Percentiles rank a stretch among this genome's conserved stretches.
phyloP scores from a whole-genome alignment of 1,140 invertebrate genomes.

The Ceratoteleas bidentatus region DNA sequence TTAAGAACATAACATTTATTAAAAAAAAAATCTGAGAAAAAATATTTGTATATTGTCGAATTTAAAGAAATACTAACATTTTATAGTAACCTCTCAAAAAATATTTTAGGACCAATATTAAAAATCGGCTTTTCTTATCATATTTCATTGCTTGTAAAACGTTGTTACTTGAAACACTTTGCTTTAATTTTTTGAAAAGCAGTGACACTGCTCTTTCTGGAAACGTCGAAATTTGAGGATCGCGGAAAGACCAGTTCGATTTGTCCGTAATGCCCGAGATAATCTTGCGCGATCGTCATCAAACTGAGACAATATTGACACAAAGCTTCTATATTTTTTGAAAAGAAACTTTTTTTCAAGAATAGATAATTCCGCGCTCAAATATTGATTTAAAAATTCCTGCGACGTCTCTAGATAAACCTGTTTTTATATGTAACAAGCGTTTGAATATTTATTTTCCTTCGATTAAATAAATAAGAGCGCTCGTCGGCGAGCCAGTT shows the following conservation, averaged over 20 bases:
- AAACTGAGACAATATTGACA: constrained; percentile 46
- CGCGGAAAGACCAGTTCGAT: neutral
- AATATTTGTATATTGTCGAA: too few species aligned
- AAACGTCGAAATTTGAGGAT: too few species aligned
- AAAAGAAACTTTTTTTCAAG: constrained; percentile 35
- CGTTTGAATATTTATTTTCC: constrained; percentile 46
- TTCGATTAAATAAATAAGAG: constrained; percentile 47
- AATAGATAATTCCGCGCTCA: constrained; percentile 44
- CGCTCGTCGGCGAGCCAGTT: constrained; percentile 15
- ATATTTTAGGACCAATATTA: too few species aligned
- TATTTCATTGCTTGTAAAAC: too few species aligned
- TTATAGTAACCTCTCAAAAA: too few species aligned
- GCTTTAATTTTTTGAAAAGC: too few species aligned
- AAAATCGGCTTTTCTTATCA: too few species aligned
- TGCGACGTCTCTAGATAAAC: constrained; percentile 42
- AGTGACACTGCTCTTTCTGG: too few species aligned
- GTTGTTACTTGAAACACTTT: too few species aligned
- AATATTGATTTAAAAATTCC: constrained; percentile 58
- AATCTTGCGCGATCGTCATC: constrained; percentile 26
- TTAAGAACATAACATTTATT: too few species aligned
- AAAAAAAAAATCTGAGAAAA: too few species aligned
- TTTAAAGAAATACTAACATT: too few species aligned
- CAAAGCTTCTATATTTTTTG: constrained; percentile 37
- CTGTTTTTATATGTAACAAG: constrained; percentile 48
- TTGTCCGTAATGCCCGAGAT: neutral